phyloP scores from a whole-genome alignment of 92 coral and sea anemone species.

The Muricea muricata region DNA sequence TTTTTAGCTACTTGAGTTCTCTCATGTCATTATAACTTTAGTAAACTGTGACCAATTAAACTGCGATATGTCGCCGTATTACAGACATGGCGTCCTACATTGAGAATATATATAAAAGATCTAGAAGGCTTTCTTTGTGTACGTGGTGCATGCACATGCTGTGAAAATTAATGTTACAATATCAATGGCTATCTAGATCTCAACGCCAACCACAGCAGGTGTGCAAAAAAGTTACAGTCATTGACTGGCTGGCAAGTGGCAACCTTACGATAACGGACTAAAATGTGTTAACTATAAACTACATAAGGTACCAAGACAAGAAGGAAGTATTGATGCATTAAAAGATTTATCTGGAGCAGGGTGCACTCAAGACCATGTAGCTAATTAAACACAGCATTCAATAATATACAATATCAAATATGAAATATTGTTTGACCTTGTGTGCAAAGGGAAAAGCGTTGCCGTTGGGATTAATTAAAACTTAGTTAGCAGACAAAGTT shows the following conservation, averaged over 20 bases:
- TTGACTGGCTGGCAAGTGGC: too few species aligned
- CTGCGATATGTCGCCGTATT: background rate
- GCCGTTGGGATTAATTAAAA: constrained; percentile 11
- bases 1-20: too few species aligned
- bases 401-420: background rate
- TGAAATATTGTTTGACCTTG: constrained; percentile 34
- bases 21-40: background rate
- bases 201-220: background rate
- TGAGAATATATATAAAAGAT: background rate
- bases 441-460: background rate
- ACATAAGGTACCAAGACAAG: too few species aligned
- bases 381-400: background rate
- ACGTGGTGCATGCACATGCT: too few species aligned
- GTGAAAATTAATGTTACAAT: background rate
- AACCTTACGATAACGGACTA: too few species aligned
- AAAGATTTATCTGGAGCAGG: too few species aligned
- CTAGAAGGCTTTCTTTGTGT: background rate
- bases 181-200: background rate
- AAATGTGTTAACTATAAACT: too few species aligned
- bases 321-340: background rate
- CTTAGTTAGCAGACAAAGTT: background rate
- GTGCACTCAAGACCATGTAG: background rate
- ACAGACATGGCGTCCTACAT: background rate
- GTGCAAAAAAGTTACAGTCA: background rate
- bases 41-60: constrained; percentile 13